These are phyloP conservation scores for Euphydryas editha DNA, from an alignment of 2,888 invertebrate species.

Conservation along the genomic window DNA sequence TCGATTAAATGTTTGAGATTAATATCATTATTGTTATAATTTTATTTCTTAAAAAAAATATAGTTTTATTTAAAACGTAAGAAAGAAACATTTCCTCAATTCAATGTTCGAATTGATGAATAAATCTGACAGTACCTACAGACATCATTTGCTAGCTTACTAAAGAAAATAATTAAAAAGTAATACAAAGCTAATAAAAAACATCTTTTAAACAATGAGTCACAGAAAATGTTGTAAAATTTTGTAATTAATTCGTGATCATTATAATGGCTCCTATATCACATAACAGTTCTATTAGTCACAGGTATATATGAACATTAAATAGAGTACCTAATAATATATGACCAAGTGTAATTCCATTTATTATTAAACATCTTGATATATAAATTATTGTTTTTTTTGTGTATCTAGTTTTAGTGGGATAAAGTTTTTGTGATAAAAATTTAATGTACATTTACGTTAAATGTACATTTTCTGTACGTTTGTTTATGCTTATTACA, in stretches of 20 bases:
- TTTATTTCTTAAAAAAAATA: background rate
- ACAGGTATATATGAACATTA: background rate
- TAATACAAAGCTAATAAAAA: background rate
- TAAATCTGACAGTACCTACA: no score
- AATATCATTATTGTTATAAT: background rate
- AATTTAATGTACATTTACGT: no score
- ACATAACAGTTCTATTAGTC: constrained; percentile 3
- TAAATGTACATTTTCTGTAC: background rate
- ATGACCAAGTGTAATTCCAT: no score
- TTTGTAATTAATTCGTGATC: constrained; percentile 3
- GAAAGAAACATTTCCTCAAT: background rate
- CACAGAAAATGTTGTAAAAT: constrained; percentile 3
- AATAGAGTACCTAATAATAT: no score
- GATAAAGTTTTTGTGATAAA: background rate
- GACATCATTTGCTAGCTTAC: background rate
- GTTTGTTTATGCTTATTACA: constrained; percentile 7
- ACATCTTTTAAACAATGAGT: background rate
- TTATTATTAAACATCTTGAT: no score
- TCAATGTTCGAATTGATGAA: background rate
- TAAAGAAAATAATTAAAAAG: background rate
- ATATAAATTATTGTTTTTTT: background rate
- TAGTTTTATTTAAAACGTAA: background rate
- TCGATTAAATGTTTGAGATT: background rate
- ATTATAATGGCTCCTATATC: constrained; percentile 1
- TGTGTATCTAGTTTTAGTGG: background rate